A percentile compares a stretch with the other conserved stretches of the same genome.
Conservation (phyloP, 2,797 vertebrate genomes). For the Neomorphus geoffroyi region DNA sequence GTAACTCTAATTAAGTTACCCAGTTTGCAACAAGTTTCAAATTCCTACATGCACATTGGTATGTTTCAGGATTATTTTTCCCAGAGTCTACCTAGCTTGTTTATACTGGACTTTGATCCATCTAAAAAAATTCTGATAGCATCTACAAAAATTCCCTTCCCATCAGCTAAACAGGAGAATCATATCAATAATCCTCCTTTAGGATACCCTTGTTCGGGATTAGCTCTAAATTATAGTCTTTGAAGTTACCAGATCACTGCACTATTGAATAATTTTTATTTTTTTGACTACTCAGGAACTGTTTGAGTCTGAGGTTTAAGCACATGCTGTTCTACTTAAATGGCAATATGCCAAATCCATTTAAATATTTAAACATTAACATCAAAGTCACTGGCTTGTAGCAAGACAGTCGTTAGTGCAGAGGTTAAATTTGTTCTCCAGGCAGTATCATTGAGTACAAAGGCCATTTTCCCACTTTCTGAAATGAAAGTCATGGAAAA, state of each 20-base stretch:
- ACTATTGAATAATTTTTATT: background rate
- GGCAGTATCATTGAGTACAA: background rate
- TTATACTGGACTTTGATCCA: background rate
- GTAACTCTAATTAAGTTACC: background rate
- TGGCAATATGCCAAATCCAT: slow-evolving; percentile 38
- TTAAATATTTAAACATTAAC: slow-evolving; percentile 70
- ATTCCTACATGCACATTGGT: background rate
- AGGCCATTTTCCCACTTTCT: slow-evolving; percentile 10
- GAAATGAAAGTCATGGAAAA: background rate
- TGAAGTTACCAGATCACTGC: background rate
- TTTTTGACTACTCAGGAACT: background rate
- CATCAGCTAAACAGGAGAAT: background rate
- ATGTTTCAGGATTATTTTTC: background rate
- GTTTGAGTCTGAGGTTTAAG: slow-evolving; percentile 10
- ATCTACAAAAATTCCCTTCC: background rate
- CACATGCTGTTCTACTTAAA: slow-evolving; percentile 28
- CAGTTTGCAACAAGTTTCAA: background rate
- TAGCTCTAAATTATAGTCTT: background rate
- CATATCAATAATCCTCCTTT: background rate
- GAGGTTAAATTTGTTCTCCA: background rate
- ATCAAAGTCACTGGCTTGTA: slow-evolving; percentile 20
- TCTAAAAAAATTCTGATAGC: background rate
- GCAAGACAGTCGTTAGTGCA: background rate
- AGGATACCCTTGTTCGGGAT: background rate
- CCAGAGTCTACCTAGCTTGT: background rate